Conservation (phyloP, 2,113 vertebrate species). For the Glaucidium brasilianum region DNA sequence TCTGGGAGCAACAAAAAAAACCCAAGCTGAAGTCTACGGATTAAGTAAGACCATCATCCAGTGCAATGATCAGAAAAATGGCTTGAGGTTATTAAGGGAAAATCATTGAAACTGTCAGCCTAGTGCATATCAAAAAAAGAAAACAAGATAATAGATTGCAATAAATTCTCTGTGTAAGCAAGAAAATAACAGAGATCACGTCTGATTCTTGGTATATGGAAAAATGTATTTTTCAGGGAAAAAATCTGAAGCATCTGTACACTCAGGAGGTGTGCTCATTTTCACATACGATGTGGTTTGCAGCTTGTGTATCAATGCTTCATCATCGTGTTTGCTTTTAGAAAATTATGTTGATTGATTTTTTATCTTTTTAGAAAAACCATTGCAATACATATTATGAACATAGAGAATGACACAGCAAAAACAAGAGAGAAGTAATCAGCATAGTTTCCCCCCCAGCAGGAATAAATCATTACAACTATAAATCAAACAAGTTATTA, state of each 20-base stretch:
- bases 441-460: neutral
- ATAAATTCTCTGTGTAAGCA: neutral
- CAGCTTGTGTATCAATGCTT: neutral
- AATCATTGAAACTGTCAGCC: neutral
- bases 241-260: neutral
- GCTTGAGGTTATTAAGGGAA: neutral
- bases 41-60: neutral
- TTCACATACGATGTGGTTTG: neutral
- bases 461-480: conserved; percentile 32
- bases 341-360: neutral
- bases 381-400: neutral
- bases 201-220: neutral
- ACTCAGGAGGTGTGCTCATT: neutral
- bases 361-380: neutral
- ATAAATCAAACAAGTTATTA: conserved; percentile 54
- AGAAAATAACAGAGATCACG: neutral
- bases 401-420: conserved; percentile 34
- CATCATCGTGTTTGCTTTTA: neutral
- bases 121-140: neutral
- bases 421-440: conserved; percentile 22
- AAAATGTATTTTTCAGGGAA: neutral
- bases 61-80: neutral
- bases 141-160: neutral
- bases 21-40: neutral
- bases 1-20: neutral